Conservation (phyloP, 1,140 invertebrate species). For the Parasteatoda tepidariorum region DNA sequence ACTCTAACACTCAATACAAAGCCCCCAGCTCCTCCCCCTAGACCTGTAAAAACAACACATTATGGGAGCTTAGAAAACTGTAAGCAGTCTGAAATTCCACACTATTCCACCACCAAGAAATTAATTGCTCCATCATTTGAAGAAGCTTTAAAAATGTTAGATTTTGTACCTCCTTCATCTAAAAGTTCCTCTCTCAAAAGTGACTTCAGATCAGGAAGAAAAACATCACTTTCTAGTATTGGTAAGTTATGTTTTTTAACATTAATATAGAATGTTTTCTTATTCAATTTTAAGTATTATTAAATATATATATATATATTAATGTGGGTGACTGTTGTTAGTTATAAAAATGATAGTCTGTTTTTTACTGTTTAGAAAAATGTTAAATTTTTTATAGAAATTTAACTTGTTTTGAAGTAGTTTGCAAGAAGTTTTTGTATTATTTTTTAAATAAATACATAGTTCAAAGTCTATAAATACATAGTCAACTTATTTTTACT, state of each 20-base stretch:
- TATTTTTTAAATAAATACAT: no score
- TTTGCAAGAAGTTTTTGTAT: no score
- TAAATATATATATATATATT: background rate
- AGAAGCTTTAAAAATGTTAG: constrained; percentile 23
- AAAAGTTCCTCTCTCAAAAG: constrained; percentile 15
- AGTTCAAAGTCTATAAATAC: no score
- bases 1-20: constrained; percentile 23
- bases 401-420: no score
- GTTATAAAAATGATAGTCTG: no score
- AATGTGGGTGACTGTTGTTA: no score
- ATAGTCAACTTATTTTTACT: no score
- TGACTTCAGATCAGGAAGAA: constrained; percentile 12
- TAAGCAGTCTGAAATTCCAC: constrained; percentile 4
- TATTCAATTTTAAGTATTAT: background rate
- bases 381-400: no score
- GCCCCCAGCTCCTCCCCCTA: constrained; percentile 36
- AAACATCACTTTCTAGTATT: background rate
- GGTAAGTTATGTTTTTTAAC: constrained; percentile 7
- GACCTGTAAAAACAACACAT: background rate
- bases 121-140: constrained; percentile 20
- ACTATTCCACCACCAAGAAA: constrained; percentile 23
- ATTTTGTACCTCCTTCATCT: constrained; percentile 4
- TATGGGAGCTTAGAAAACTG: constrained; percentile 35
- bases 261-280: no score
- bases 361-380: no score